Evolutionary conservation across 2,797 vertebrate species (phyloP).

Genomic region (Lithobates pipiens): DNA sequence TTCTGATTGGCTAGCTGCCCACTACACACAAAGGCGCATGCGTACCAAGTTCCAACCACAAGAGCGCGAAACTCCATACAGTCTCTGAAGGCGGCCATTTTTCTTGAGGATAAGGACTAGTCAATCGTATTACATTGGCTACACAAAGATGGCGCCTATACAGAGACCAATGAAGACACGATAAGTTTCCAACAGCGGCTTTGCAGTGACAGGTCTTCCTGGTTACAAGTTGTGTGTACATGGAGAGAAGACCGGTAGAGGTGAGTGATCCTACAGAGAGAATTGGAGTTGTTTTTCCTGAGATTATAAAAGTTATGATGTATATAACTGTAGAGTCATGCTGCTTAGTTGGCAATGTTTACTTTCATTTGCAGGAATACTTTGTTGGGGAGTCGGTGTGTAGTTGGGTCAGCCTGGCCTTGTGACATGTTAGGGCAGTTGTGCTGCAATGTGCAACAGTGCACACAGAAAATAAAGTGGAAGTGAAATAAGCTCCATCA

Average conservation of each 20-base stretch:
- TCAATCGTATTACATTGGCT: neutral
- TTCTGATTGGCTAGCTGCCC: neutral
- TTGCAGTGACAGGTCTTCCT: slow-evolving; percentile 69
- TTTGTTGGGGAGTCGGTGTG: too few relatives aligned
- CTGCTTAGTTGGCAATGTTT: too few relatives aligned
- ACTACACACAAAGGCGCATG: neutral
- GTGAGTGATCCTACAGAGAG: neutral
- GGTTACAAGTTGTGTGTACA: slow-evolving; percentile 68
- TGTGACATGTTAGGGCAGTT: too few relatives aligned
- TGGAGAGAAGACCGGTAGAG: slow-evolving; percentile 20
- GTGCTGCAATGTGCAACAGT: too few relatives aligned
- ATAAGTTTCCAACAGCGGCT: neutral
- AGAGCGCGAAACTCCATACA: neutral
- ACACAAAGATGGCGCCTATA: slow-evolving; percentile 6
- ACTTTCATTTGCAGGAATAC: too few relatives aligned
- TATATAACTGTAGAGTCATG: too few relatives aligned
- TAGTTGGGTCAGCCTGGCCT: too few relatives aligned
- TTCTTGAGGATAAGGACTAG: neutral
- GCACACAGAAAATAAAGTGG: too few relatives aligned
- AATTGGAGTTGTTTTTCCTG: too few relatives aligned
- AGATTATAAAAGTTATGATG: too few relatives aligned
- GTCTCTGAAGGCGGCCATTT: neutral
- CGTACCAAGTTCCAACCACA: neutral
- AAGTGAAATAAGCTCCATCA: too few relatives aligned
- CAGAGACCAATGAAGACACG: too few relatives aligned